phyloP scores from a whole-genome alignment of 2,888 invertebrate genomes.

The Chalcis sispes region DNA sequence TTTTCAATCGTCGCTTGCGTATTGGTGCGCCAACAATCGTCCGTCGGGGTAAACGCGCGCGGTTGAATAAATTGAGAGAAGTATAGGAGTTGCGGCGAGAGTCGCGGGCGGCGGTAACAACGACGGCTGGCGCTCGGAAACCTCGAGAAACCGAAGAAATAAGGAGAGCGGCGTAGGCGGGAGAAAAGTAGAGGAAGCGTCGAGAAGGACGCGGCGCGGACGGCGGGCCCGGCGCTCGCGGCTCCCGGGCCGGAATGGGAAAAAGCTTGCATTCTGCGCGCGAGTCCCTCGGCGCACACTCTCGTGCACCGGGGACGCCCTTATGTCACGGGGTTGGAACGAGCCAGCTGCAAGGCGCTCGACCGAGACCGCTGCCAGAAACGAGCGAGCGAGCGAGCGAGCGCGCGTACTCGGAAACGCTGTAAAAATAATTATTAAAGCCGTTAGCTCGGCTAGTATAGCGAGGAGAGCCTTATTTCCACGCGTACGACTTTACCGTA shows the following conservation, averaged over 20 bases:
- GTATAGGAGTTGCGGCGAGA: neutral
- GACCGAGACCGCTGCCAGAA: no score
- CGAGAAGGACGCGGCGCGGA: neutral
- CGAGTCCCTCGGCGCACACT: constrained; percentile 64
- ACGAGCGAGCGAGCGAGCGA: constrained; percentile 71
- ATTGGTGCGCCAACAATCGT: no score
- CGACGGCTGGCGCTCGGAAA: neutral
- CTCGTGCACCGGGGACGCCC: constrained; percentile 68
- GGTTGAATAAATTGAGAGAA: no score
- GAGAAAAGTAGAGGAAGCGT: constrained; percentile 18
- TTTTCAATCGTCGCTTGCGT: no score
- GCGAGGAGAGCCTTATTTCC: neutral
- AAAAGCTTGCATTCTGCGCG: constrained; percentile 70
- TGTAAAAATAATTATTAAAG: constrained; percentile 76
- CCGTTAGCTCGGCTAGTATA: constrained; percentile 69
- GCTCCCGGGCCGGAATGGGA: constrained; percentile 63
- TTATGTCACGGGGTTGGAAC: constrained; percentile 72
- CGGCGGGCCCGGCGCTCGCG: constrained; percentile 2
- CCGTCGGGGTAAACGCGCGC: no score
- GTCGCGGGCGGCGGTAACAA: neutral
- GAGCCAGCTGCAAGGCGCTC: constrained; percentile 74
- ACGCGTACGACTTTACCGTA: neutral
- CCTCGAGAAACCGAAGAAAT: neutral
- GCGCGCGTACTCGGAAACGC: constrained; percentile 73
- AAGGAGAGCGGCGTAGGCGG: neutral